Conservation (phyloP, 2,797 vertebrate species). For the Dryobates pubescens region DNA sequence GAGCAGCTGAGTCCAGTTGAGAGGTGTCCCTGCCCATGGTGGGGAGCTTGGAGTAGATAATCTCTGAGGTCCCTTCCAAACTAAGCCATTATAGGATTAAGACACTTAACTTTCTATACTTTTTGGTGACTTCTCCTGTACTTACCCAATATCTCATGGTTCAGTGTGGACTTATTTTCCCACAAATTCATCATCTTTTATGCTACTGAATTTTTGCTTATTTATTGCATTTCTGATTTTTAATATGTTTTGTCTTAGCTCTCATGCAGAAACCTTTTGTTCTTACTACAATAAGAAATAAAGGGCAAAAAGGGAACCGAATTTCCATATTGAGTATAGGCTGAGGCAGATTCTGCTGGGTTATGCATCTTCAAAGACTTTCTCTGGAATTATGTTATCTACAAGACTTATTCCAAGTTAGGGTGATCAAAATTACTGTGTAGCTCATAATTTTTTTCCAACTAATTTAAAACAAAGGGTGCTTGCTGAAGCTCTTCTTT, state of each 20-base stretch:
- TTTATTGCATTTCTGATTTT: neutral
- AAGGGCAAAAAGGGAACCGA: neutral
- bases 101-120: neutral
- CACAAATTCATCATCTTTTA: neutral
- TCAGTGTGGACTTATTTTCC: neutral
- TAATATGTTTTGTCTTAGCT: neutral
- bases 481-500: neutral
- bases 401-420: neutral
- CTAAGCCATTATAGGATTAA: too few relatives aligned
- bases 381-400: neutral
- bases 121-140: neutral
- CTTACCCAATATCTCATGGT: neutral
- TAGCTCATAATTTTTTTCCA: neutral
- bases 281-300: neutral
- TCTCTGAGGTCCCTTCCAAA: too few relatives aligned
- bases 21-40: too few relatives aligned
- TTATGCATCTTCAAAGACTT: neutral
- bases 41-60: too few relatives aligned
- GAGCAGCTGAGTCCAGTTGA: too few relatives aligned
- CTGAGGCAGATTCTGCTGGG: neutral
- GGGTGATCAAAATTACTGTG: neutral
- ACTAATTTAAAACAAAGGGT: neutral
- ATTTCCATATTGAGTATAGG: neutral
- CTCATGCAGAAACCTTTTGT: neutral
- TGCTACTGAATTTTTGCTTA: neutral